Evolutionary conservation across 2,113 vertebrate species (phyloP).

Genomic region (Rhodinocichla rosea): DNA sequence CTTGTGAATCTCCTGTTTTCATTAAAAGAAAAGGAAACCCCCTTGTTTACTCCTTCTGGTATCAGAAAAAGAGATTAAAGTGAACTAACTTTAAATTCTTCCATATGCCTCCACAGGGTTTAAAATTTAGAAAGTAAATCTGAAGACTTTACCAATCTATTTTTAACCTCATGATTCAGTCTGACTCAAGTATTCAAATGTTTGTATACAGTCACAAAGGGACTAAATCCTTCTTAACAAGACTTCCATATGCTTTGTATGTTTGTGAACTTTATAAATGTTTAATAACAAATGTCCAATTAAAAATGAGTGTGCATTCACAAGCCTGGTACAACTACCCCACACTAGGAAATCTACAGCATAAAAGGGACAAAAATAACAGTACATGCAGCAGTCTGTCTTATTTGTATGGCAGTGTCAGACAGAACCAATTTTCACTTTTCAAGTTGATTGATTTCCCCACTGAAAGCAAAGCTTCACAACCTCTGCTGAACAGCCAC

Average conservation of each 20-base stretch:
- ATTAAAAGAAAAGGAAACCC: neutral
- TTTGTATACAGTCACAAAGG: neutral
- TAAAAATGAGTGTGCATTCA: neutral
- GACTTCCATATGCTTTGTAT: neutral
- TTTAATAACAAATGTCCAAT: neutral
- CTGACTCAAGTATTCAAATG: neutral
- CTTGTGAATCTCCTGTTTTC: constrained; percentile 22
- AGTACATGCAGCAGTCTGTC: neutral
- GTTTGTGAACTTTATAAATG: neutral
- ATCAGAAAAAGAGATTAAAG: constrained; percentile 19
- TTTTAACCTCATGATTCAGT: constrained; percentile 8
- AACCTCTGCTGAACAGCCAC: neutral
- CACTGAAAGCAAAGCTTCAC: neutral
- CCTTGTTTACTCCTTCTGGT: neutral
- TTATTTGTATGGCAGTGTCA: neutral
- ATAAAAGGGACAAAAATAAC: neutral
- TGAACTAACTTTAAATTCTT: neutral
- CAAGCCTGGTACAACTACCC: neutral
- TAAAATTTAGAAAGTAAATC: constrained; percentile 11
- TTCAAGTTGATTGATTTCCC: neutral
- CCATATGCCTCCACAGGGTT: neutral
- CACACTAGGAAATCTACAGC: neutral
- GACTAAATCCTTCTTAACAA: neutral
- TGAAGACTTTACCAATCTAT: neutral
- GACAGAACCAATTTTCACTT: neutral